Conservation (phyloP, 23 tunicate genomes). For the Aplidium turbinatum region DNA sequence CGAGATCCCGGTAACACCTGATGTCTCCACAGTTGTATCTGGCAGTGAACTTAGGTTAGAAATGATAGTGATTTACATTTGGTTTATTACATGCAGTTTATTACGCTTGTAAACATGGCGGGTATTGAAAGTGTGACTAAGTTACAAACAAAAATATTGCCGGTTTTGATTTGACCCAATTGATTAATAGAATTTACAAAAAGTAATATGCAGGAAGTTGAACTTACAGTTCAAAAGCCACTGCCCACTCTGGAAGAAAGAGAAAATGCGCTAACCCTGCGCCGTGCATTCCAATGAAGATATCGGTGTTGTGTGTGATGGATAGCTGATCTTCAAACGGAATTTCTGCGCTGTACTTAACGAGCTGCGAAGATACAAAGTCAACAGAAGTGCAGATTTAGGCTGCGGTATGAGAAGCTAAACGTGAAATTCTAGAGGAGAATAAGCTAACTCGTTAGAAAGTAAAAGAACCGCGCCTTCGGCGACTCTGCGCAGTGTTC, state of each 20-base stretch:
- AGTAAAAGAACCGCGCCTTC: too few relatives aligned
- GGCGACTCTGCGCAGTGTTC: too few relatives aligned
- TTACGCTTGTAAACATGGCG: too few relatives aligned
- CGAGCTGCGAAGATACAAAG: constrained; percentile 38
- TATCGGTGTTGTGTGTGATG: constrained; percentile 68
- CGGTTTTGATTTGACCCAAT: too few relatives aligned
- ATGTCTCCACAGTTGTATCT: constrained; percentile 89
- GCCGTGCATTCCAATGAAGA: constrained; percentile 89
- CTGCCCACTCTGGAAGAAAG: constrained; percentile 86
- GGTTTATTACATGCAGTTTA: too few relatives aligned
- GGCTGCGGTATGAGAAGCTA: too few relatives aligned
- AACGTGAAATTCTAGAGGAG: background rate
- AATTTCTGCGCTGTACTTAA: constrained; percentile 36
- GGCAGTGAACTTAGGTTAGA: background rate
- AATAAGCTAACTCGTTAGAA: background rate
- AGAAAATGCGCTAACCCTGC: constrained; percentile 83
- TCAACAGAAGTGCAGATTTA: too few relatives aligned
- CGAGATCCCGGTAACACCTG: constrained; percentile 75
- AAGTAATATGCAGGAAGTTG: background rate
- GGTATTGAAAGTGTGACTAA: too few relatives aligned
- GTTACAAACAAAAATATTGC: too few relatives aligned
- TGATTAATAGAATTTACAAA: background rate
- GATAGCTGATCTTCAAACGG: constrained; percentile 62
- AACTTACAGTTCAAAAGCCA: constrained; percentile 84
- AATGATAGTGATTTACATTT: background rate